Percentiles rank a stretch among this genome's conserved stretches.
These are phyloP conservation scores for Chionoecetes opilio DNA, from an alignment of 1,140 invertebrate species.

Conservation along the genomic window DNA sequence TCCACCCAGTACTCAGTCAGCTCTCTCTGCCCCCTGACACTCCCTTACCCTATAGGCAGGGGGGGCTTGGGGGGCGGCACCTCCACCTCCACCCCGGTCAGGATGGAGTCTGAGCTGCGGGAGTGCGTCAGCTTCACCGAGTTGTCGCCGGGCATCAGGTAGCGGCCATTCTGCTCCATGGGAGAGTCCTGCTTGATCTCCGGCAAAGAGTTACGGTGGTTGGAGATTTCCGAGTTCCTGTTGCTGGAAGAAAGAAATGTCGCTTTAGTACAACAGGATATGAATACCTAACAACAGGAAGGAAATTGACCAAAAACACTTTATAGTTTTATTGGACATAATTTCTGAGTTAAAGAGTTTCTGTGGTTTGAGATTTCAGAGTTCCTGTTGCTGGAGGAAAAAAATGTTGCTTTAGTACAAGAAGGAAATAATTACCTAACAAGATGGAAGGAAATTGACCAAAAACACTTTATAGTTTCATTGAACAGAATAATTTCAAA, in stretches of 20 bases:
- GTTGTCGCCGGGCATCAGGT: conserved; percentile 40
- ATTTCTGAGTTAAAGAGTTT: conserved; percentile 73
- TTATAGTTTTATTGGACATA: too few relatives aligned
- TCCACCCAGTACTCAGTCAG: too few relatives aligned
- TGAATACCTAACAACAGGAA: too few relatives aligned
- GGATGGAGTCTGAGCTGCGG: conserved; percentile 70
- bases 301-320: too few relatives aligned
- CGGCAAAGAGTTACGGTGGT: conserved; percentile 72
- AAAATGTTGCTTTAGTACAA: too few relatives aligned
- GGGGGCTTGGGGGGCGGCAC: conserved; percentile 94
- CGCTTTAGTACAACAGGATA: too few relatives aligned
- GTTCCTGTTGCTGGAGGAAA: conserved; percentile 56
- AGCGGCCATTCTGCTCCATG: conserved; percentile 54
- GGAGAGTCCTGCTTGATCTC: conserved; percentile 74
- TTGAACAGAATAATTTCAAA: too few relatives aligned
- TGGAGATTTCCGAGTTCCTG: conserved; percentile 71
- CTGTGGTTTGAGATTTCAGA: conserved; percentile 73
- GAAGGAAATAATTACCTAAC: too few relatives aligned
- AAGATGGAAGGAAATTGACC: too few relatives aligned
- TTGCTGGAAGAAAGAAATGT: conserved; percentile 36
- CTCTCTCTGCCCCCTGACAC: conserved; percentile 83
- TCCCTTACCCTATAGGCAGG: conserved; percentile 88
- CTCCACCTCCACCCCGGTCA: conserved; percentile 68
- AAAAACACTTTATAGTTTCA: too few relatives aligned
- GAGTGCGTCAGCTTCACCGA: conserved; percentile 67